phyloP scores from a whole-genome alignment of 2,113 vertebrate species.

The Hydropotes inermis region DNA sequence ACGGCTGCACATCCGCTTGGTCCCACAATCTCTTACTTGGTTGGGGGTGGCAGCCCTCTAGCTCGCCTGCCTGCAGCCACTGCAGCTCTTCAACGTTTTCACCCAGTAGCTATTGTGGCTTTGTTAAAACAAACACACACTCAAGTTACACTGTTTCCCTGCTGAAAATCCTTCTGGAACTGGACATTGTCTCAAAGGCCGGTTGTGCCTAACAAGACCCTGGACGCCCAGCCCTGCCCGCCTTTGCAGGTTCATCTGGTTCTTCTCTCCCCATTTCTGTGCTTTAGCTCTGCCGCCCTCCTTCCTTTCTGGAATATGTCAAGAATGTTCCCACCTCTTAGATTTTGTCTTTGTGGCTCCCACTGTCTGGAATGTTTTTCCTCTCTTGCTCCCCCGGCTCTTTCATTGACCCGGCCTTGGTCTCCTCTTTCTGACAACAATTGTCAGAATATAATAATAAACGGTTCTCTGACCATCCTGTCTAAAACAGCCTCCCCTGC shows the following conservation, averaged over 20 bases:
- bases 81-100: neutral
- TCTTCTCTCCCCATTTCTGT: neutral
- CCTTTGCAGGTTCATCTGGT: neutral
- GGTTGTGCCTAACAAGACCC: neutral
- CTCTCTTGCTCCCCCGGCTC: neutral
- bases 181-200: neutral
- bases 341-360: neutral
- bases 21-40: neutral
- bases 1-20: fast-evolving
- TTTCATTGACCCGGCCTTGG: neutral
- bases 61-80: neutral
- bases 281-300: neutral
- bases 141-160: neutral
- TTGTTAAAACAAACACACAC: neutral
- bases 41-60: neutral
- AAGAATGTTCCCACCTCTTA: neutral
- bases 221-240: fast-evolving
- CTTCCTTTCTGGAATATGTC: neutral
- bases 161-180: neutral
- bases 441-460: neutral
- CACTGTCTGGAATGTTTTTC: neutral
- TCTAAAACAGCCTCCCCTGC: neutral
- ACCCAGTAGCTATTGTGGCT: neutral
- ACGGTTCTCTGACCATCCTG: neutral
- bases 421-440: neutral